Evolutionary conservation across 1,140 invertebrate species (phyloP).

Genomic region (Sycobia sp.): DNA sequence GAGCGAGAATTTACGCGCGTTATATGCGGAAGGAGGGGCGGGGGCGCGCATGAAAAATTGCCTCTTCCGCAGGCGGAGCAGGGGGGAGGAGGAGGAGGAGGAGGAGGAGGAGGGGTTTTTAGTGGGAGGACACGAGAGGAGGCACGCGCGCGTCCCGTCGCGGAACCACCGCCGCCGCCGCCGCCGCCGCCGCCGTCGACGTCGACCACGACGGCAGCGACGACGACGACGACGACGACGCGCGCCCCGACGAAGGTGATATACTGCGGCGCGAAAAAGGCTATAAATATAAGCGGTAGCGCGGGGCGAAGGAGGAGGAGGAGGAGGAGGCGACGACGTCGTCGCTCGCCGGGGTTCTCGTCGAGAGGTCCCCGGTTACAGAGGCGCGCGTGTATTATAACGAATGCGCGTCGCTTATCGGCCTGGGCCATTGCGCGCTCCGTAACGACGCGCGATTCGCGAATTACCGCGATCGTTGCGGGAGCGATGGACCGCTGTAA

Average conservation of each 20-base stretch:
- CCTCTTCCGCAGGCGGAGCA: not conserved
- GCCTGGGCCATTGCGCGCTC: no score
- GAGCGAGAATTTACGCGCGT: not conserved
- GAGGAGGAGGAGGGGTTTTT: not conserved
- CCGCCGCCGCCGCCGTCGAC: not conserved
- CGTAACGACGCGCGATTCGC: no score
- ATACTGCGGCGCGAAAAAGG: not conserved
- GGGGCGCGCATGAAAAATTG: constrained; percentile 17
- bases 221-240: not conserved
- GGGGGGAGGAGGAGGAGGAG: not conserved
- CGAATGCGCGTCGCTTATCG: no score
- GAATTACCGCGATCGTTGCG: no score
- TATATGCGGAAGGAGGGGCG: not conserved
- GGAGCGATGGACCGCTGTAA: no score
- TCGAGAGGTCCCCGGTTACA: no score
- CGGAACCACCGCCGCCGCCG: not conserved
- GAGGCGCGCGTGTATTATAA: no score
- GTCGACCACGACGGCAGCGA: not conserved
- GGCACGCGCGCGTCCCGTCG: no score
- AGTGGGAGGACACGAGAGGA: no score
- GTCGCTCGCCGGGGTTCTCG: no score
- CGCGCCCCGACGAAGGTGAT: not conserved
- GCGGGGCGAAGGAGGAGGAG: no score
- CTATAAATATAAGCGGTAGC: constrained; percentile 2
- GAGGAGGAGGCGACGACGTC: no score